A percentile compares a stretch with the other conserved stretches of the same genome.
Evolutionary conservation across 2,797 vertebrate genomes (phyloP).

Genomic region (Helicolenus hilgendorfi): DNA sequence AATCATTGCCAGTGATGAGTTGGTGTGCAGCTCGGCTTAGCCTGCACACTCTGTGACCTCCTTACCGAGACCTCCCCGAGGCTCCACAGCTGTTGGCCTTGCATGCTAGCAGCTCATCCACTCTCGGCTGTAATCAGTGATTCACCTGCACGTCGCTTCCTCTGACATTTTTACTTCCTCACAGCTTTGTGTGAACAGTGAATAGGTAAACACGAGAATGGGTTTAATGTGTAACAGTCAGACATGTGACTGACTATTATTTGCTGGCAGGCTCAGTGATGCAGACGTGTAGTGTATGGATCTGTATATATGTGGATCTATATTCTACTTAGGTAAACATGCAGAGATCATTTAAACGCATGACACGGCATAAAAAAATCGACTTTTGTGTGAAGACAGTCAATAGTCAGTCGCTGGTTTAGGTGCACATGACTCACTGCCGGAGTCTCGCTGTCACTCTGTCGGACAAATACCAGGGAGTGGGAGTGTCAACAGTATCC

Average conservation of each 20-base stretch:
- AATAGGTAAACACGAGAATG: constrained; percentile 61
- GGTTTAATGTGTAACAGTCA: constrained; percentile 58
- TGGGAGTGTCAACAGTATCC: constrained; percentile 43
- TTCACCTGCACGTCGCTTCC: constrained; percentile 81
- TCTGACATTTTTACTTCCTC: constrained; percentile 75
- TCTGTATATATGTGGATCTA: constrained; percentile 31
- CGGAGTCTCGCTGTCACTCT: neutral
- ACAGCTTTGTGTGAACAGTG: constrained; percentile 66
- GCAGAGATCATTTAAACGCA: neutral
- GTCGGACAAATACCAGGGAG: constrained; percentile 59
- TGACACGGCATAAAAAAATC: neutral
- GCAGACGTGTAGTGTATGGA: neutral
- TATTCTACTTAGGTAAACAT: constrained; percentile 24
- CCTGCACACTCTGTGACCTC: constrained; percentile 48
- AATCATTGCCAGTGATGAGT: constrained; percentile 3
- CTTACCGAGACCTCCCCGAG: constrained; percentile 43
- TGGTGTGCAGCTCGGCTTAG: constrained; percentile 10
- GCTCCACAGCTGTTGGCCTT: constrained; percentile 78
- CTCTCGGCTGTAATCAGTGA: constrained; percentile 84
- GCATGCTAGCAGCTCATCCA: constrained; percentile 83
- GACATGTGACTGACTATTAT: neutral
- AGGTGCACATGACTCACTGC: constrained; percentile 47
- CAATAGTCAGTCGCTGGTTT: constrained; percentile 46
- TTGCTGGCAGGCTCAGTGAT: constrained; percentile 10
- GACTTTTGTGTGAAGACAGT: constrained; percentile 41